Conservation (phyloP, 2,888 invertebrate species). For the Aethes cnicana region DNA sequence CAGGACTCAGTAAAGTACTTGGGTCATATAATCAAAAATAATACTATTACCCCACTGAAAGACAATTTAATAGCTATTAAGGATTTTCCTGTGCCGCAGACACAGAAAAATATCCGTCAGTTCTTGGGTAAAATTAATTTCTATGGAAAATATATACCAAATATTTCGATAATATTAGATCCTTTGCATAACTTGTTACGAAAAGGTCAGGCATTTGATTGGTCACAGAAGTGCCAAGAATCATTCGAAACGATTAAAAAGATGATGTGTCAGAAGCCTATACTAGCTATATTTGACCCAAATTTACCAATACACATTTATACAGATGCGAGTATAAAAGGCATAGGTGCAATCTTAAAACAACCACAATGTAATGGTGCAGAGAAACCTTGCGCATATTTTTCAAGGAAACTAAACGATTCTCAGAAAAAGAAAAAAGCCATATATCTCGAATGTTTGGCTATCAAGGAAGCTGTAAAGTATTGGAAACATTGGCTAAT, state of each 20-base stretch:
- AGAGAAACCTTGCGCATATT: slow-evolving; percentile 30
- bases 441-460: slow-evolving; percentile 19
- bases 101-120: slow-evolving; percentile 29
- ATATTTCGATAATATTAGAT: slow-evolving; percentile 33
- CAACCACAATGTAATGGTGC: slow-evolving; percentile 1
- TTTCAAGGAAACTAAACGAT: slow-evolving; percentile 29
- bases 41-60: slow-evolving; percentile 9
- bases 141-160: slow-evolving; percentile 29
- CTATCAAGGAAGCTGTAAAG: slow-evolving; percentile 16
- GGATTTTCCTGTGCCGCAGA: slow-evolving; percentile 29
- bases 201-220: slow-evolving; percentile 25
- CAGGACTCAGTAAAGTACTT: slow-evolving; percentile 29
- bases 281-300: slow-evolving; percentile 1
- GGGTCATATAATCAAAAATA: slow-evolving; percentile 32
- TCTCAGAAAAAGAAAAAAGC: slow-evolving; percentile 22
- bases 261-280: neutral
- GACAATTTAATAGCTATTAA: slow-evolving; percentile 30
- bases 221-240: slow-evolving; percentile 15
- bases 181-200: slow-evolving; percentile 38
- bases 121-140: slow-evolving; percentile 30
- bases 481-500: slow-evolving; percentile 21
- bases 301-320: neutral
- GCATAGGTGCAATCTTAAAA: neutral
- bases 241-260: neutral
- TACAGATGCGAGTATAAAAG: neutral